phyloP scores from a whole-genome alignment of 1,140 invertebrate species.

The Aphelinus certus region DNA sequence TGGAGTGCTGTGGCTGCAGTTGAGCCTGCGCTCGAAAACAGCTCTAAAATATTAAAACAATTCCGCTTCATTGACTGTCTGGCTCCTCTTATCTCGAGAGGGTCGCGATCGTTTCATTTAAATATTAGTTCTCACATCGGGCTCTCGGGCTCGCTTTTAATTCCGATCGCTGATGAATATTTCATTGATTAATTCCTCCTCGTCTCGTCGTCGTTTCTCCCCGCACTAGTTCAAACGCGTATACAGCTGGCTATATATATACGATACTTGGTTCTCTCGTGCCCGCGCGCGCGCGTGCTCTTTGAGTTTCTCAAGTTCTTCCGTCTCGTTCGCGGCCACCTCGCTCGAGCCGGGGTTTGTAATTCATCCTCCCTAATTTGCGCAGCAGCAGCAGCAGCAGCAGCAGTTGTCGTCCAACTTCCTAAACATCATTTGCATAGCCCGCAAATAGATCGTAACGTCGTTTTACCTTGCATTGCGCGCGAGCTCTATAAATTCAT shows the following conservation, averaged over 20 bases:
- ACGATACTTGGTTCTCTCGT: background rate
- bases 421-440: too few relatives aligned
- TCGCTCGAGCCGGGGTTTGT: background rate
- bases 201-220: background rate
- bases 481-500: too few relatives aligned
- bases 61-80: constrained; percentile 7
- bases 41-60: constrained; percentile 6
- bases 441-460: too few relatives aligned
- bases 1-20: too few relatives aligned
- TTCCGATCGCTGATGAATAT: constrained; percentile 27
- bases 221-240: background rate
- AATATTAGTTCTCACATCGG: constrained; percentile 14
- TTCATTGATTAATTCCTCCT: constrained; percentile 18
- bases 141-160: background rate
- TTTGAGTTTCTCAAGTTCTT: background rate
- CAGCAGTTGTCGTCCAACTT: too few relatives aligned
- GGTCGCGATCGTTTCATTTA: constrained; percentile 2
- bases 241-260: too few relatives aligned
- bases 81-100: background rate
- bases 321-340: too few relatives aligned
- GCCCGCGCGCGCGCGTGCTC: background rate
- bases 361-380: too few relatives aligned
- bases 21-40: background rate
- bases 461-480: too few relatives aligned
- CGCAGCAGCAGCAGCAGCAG: too few relatives aligned